A percentile compares a stretch with the other conserved stretches of the same genome.
These are phyloP conservation scores for Holcopasites calliopsidis DNA, from an alignment of 1,140 invertebrate genomes.

Conservation along the genomic window DNA sequence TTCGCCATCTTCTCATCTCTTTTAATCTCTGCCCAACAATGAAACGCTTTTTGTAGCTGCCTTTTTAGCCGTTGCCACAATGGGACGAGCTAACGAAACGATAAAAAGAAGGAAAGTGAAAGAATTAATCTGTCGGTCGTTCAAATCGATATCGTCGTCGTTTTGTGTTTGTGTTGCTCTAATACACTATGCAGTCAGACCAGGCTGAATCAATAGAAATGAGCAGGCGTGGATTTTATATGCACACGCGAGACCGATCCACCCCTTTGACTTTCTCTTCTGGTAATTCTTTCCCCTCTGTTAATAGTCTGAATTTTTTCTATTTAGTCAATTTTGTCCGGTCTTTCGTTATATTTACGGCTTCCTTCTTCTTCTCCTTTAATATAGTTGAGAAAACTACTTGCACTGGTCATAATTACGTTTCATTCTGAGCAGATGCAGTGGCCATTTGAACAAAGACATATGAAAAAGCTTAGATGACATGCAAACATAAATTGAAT, in stretches of 20 bases:
- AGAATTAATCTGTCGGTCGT: slow-evolving; percentile 31
- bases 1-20: neutral
- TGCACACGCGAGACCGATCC: too few species aligned
- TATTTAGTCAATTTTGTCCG: too few species aligned
- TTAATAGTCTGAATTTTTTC: neutral
- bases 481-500: too few species aligned
- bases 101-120: slow-evolving; percentile 1
- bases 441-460: too few species aligned
- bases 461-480: too few species aligned
- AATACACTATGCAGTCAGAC: neutral
- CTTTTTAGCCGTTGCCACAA: neutral
- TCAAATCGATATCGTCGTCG: slow-evolving; percentile 34
- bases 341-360: too few species aligned
- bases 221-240: neutral
- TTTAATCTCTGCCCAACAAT: slow-evolving; percentile 25
- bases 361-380: too few species aligned
- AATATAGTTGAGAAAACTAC: too few species aligned
- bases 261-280: too few species aligned
- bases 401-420: too few species aligned
- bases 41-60: slow-evolving; percentile 5
- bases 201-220: slow-evolving; percentile 4
- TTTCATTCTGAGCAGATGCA: too few species aligned
- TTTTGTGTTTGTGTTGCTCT: slow-evolving; percentile 2
- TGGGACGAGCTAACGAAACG: slow-evolving; percentile 23
- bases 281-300: too few species aligned